Base-by-base conservation (phyloP, 2,888 invertebrate genomes). In the Frankliniella intonsa region DNA sequence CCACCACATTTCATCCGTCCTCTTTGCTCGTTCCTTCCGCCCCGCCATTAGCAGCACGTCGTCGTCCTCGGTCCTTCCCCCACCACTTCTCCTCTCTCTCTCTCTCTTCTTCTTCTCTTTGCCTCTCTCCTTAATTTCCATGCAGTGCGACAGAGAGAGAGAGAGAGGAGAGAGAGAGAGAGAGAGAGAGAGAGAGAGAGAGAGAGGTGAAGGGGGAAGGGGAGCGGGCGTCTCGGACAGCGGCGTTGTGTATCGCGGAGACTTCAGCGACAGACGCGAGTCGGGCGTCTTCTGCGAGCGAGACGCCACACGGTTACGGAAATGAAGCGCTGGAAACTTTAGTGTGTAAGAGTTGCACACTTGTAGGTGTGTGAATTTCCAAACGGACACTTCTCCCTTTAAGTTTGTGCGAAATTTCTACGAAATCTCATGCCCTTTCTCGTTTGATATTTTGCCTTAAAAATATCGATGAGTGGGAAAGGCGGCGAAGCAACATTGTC, bases 151-250 rank as follows among this genome's bases (percentile, higher is more conserved):
- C 3, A 55, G 55, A 55, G 55, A 55, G 55, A 55, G 55, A 55
- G 55, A 55, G 55, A 55, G 55, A 55, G 55, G 55, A 55, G 55
- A 55, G 55, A 55, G 55, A 55, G 55, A 55, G 55, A 55, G 55
- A 55, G 55, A 55, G 55, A 55, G 55, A 55, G 55, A 55, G 55
- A 55, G 55, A 55, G 55, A 55, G 55, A 55, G 55, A 55, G 55
- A 55, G 55, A 55, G 55, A 55, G 55, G 17, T 2, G 17, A 7
- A 55, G 55, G 17, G 8, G 17, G 55, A 55, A 7, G 17, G 8
- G 17, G 55, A 8, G 55, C 1, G 55, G 17, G 55, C 1, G 55
- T 14, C 14, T 17, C 55, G 55, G 55, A 55, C 11, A 17, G 55
- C 55, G 55, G 14, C 17, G 55, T 55, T 55, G 55, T 2, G 14